These are phyloP conservation scores for Carollia perspicillata DNA, from an alignment of 2,113 vertebrate species.

Conservation along the genomic window DNA sequence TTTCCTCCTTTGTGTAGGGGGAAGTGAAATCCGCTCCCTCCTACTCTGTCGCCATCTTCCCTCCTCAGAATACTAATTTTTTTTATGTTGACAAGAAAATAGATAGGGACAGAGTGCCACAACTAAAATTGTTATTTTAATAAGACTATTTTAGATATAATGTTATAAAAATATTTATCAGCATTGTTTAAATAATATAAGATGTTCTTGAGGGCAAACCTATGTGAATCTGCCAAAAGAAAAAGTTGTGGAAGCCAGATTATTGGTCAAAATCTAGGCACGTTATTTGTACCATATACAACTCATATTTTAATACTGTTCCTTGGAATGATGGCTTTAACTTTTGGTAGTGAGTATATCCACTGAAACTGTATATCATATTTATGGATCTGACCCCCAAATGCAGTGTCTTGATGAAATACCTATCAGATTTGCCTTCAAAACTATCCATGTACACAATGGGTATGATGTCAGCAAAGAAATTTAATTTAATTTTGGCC, in stretches of 20 bases:
- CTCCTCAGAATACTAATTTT: background rate
- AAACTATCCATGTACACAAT: background rate
- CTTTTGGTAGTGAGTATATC: background rate
- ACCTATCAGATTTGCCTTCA: background rate
- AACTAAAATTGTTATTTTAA: background rate
- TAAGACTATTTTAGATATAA: background rate
- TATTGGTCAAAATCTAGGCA: background rate
- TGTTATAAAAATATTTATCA: background rate
- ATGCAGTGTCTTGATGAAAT: background rate
- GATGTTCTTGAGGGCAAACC: background rate
- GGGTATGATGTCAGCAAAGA: background rate
- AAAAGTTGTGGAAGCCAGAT: background rate
- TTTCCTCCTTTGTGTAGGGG: too few relatives aligned
- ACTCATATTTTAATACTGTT: background rate
- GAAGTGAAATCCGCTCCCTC: too few relatives aligned
- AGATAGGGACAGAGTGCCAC: background rate
- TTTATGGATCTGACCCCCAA: background rate
- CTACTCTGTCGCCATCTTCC: too few relatives aligned
- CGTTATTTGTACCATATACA: background rate
- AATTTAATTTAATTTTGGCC: conserved; percentile 5
- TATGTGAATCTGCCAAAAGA: background rate
- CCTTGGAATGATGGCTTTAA: background rate
- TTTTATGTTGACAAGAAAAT: background rate
- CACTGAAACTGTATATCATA: background rate
- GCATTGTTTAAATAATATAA: background rate